A percentile compares a stretch with the other conserved stretches of the same genome.
Evolutionary conservation across 1,140 invertebrate species (phyloP).

Genomic region (Dendroctonus ponderosae): DNA sequence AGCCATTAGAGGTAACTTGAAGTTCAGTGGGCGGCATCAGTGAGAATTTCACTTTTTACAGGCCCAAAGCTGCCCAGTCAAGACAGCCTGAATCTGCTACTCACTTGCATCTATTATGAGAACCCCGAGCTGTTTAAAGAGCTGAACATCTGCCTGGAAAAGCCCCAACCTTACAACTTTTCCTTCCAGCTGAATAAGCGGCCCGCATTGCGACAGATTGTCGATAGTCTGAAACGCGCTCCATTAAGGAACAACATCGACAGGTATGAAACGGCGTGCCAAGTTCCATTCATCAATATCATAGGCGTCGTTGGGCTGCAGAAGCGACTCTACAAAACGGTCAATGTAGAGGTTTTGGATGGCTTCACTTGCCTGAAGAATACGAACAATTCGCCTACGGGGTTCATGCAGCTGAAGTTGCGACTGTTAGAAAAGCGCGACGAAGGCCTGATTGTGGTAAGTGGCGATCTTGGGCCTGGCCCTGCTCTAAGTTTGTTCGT

Average conservation of each 20-base stretch:
- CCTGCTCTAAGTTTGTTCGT: not conserved
- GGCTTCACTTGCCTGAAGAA: constrained; percentile 45
- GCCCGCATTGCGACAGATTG: constrained; percentile 38
- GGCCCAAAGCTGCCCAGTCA: constrained; percentile 30
- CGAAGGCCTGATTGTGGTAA: constrained; percentile 45
- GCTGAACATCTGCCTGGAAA: constrained; percentile 35
- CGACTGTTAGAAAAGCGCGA: constrained; percentile 41
- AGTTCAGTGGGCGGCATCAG: constrained; percentile 1
- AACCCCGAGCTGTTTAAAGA: constrained; percentile 39
- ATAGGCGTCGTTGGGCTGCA: constrained; percentile 46
- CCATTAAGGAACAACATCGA: constrained; percentile 17
- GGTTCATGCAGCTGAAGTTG: constrained; percentile 46
- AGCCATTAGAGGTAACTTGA: constrained; percentile 24
- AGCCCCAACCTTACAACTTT: constrained; percentile 19
- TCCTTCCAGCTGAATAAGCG: constrained; percentile 40
- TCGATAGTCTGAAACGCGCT: constrained; percentile 37
- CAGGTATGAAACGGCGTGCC: constrained; percentile 40
- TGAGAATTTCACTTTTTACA: constrained; percentile 32
- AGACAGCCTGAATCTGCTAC: constrained; percentile 44
- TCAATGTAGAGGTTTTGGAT: constrained; percentile 48
- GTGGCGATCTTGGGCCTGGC: constrained; percentile 5
- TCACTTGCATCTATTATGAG: constrained; percentile 46
- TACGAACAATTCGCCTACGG: constrained; percentile 37
- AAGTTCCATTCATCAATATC: constrained; percentile 48
- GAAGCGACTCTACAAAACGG: constrained; percentile 42